phyloP scores from a whole-genome alignment of 2,797 vertebrate genomes.

The Aplochiton taeniatus region DNA sequence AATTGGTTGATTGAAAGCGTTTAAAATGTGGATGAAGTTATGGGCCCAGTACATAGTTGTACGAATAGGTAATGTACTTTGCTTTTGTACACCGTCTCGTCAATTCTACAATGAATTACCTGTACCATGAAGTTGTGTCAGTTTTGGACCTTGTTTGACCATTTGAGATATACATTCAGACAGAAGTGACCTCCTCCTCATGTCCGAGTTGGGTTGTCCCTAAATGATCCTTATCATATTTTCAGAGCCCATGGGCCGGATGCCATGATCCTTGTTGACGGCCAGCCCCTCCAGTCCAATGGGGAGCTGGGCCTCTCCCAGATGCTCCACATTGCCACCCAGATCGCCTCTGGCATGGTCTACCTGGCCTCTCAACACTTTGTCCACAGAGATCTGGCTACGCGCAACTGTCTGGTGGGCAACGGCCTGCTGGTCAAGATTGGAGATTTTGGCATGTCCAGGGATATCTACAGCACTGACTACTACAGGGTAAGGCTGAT shows the following conservation, averaged over 20 bases:
- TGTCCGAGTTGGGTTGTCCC: too few species aligned
- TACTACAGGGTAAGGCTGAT: constrained; percentile 93
- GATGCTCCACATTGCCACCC: constrained; percentile 95
- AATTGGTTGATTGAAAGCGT: too few species aligned
- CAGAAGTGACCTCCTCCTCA: too few species aligned
- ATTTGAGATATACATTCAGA: too few species aligned
- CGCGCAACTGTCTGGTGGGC: constrained; percentile 97
- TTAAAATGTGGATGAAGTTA: too few species aligned
- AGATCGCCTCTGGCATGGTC: constrained; percentile 97
- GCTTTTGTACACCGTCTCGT: too few species aligned
- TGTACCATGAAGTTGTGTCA: too few species aligned
- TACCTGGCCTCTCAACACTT: constrained; percentile 98
- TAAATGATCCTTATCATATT: not conserved
- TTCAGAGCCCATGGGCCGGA: constrained; percentile 95
- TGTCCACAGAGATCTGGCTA: constrained; percentile 97
- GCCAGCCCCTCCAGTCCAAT: constrained; percentile 92
- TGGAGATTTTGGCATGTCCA: constrained; percentile 98
- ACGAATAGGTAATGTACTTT: too few species aligned
- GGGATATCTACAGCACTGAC: constrained; percentile 98
- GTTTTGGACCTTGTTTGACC: too few species aligned
- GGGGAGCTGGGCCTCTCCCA: constrained; percentile 95
- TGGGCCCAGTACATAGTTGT: too few species aligned
- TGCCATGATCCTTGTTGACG: constrained; percentile 95
- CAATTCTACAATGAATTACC: too few species aligned
- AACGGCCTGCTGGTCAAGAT: constrained; percentile 97